Base-by-base conservation (phyloP, 2,888 invertebrate genomes). In the Taenaris catops region DNA sequence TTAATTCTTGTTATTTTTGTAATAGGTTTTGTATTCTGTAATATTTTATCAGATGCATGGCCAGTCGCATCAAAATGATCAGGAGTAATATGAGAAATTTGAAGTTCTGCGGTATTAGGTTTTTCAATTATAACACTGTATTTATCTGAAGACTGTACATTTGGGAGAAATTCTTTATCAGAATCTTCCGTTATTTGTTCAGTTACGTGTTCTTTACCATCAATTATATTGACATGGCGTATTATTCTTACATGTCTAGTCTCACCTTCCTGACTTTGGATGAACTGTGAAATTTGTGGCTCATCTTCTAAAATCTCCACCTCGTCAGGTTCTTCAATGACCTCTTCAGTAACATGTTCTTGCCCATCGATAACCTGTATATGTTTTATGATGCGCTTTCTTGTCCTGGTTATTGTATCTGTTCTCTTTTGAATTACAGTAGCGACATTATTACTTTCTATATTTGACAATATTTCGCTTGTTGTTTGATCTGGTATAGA, bases 311-410 rank as follows among this genome's bases (percentile, higher is more conserved):
- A 88, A 5, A 92, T 84, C 73, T 93, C 93, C 2, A 93, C 80
- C 63, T 92, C 91, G 55, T 93, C 95, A 0, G 96, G 95, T 67
- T 95, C 95, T 58, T 96, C 95, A 25, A 95, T 88, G 0, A 95
- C 74, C 76, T 96, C 95, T 69, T 96, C 96, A 6, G 92, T 92
- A 0, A 94, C 89, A 40, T 93, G 92, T 74, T 96, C 96, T 71
- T 94, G 93, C 0, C 95, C 96, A 62, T 94, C 91, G 35, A 94
- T 89, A 1, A 93, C 90, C 3, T 91, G 90, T 3, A 92, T 88
- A 48, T 90, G 90, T 43, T 92, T 89, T 25, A 67, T 57, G 4
- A 55, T 44, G 16, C 47, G 48, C 40, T 51, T 53, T n/a, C 38
- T 38, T 18, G 34, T 93, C 43, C 91, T 89, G 12, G 94, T 92